Percentiles rank a stretch among this genome's conserved stretches.
Conservation (phyloP, 2,888 invertebrate species). For the Amiota mariae region DNA sequence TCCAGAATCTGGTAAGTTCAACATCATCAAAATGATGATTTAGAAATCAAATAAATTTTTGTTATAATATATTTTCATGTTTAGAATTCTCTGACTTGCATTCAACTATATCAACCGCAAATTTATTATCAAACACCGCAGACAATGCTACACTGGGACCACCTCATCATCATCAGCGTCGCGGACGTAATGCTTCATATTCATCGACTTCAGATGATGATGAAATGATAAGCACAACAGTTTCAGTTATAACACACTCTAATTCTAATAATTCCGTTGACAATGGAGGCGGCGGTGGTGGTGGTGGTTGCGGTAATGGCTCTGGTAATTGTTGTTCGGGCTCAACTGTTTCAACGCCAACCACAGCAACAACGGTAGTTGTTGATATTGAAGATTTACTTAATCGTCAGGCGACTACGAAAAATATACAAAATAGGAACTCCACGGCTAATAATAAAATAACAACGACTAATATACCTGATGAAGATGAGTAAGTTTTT, state of each 20-base stretch:
- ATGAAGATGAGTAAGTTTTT: conserved; percentile 44
- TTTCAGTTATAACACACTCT: conserved; percentile 30
- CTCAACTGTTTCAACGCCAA: conserved; percentile 57
- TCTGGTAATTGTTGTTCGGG: conserved; percentile 68
- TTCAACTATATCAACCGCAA: conserved; percentile 70
- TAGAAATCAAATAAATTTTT: too few relatives aligned
- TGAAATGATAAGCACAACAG: conserved; percentile 61
- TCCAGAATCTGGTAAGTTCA: conserved; percentile 70
- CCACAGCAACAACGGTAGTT: conserved; percentile 71
- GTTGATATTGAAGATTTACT: conserved; percentile 81
- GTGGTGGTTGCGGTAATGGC: conserved; percentile 61
- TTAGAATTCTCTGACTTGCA: conserved; percentile 63
- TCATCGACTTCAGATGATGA: conserved; percentile 71
- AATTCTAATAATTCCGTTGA: conserved; percentile 32
- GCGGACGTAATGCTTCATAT: conserved; percentile 65
- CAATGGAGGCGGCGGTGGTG: conserved; percentile 22
- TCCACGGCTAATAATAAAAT: conserved; percentile 41
- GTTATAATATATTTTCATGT: neutral
- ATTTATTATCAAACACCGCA: conserved; percentile 64
- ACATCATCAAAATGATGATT: too few relatives aligned
- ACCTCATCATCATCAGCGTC: conserved; percentile 46
- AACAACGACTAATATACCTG: conserved; percentile 13
- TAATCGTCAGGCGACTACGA: conserved; percentile 52
- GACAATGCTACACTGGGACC: conserved; percentile 39
- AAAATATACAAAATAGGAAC: conserved; percentile 31